Evolutionary conservation across 2,113 vertebrate genomes (phyloP).

Genomic region (Patagioenas fasciata): DNA sequence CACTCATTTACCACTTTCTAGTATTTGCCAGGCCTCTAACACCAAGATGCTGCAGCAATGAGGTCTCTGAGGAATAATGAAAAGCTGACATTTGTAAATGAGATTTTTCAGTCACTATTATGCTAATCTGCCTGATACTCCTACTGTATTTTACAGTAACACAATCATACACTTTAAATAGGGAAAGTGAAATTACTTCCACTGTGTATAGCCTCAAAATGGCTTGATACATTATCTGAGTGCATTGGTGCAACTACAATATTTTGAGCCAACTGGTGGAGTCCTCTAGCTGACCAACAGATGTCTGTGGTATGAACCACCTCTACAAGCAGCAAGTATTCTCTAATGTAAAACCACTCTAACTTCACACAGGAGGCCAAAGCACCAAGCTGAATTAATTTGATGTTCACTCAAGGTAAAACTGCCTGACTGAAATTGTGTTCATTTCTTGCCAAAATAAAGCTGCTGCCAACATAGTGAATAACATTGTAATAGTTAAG

Average conservation of each 20-base stretch:
- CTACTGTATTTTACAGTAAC: not conserved
- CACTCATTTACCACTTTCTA: not conserved
- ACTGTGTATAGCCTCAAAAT: not conserved
- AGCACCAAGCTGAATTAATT: not conserved
- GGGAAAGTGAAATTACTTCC: not conserved
- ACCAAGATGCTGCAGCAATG: not conserved
- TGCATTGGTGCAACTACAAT: not conserved
- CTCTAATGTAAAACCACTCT: not conserved
- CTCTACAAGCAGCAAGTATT: not conserved
- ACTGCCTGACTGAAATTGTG: not conserved
- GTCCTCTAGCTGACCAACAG: not conserved
- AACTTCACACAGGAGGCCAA: not conserved
- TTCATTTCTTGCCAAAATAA: not conserved
- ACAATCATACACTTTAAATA: not conserved
- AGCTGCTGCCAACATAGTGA: not conserved
- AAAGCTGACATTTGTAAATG: not conserved
- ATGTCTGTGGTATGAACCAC: fast-evolving
- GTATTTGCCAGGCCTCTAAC: not conserved
- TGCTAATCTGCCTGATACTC: not conserved
- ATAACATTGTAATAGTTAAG: not conserved
- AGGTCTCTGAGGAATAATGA: not conserved
- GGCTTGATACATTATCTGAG: not conserved
- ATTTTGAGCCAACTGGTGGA: not conserved
- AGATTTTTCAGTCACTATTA: not conserved
- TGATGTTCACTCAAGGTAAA: not conserved